phyloP scores from a whole-genome alignment of 2,797 vertebrate species.

The Onychomys arenicola region DNA sequence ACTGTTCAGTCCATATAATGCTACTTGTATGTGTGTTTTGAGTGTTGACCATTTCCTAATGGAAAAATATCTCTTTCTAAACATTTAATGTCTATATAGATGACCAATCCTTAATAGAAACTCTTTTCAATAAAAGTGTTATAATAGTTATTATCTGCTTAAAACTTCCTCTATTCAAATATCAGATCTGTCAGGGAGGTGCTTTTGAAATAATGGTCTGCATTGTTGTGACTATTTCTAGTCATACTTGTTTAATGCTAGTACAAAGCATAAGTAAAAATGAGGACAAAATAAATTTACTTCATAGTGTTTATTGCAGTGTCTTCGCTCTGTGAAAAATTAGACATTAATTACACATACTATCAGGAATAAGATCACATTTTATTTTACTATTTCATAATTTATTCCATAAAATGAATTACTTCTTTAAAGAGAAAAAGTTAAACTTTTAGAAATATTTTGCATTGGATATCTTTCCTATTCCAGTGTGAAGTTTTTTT shows the following conservation, averaged over 20 bases:
- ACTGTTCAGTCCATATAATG: not conserved
- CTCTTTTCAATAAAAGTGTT: not conserved
- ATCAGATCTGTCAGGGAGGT: not conserved
- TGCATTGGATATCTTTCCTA: not conserved
- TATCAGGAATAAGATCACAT: not conserved
- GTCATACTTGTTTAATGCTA: not conserved
- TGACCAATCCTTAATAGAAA: not conserved
- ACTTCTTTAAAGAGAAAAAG: not conserved
- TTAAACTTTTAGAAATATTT: not conserved
- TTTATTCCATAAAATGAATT: not conserved
- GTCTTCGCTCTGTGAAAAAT: not conserved
- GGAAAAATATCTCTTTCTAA: not conserved
- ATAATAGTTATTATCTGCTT: not conserved
- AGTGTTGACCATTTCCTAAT: not conserved
- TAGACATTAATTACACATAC: not conserved
- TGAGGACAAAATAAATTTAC: not conserved
- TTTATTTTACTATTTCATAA: constrained; percentile 10
- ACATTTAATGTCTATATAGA: not conserved
- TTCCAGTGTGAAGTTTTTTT: not conserved
- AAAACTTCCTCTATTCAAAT: not conserved
- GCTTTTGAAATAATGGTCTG: not conserved
- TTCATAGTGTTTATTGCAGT: not conserved
- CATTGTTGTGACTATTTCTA: not conserved
- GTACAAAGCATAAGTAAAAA: not conserved
- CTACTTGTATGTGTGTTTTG: not conserved